Conservation (phyloP, 2,888 invertebrate genomes). For the Xestia c-nigrum region DNA sequence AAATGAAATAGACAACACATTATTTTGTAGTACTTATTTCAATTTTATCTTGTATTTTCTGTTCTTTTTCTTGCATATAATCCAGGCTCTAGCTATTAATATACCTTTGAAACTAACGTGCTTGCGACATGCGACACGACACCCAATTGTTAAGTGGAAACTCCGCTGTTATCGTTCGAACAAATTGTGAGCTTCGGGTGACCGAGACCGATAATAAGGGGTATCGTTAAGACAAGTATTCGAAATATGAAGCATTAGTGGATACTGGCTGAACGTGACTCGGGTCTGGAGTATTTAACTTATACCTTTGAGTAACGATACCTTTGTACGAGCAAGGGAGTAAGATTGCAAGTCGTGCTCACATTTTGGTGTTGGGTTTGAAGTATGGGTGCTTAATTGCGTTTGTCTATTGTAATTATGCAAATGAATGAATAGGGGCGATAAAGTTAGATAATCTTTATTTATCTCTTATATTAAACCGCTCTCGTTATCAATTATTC, state of each 20-base stretch:
- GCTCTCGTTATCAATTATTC: constrained; percentile 4
- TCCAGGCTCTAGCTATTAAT: constrained; percentile 23
- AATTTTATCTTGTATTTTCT: background rate
- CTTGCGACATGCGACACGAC: constrained; percentile 60
- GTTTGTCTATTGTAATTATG: background rate
- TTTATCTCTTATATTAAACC: constrained; percentile 17
- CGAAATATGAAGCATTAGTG: constrained; percentile 53
- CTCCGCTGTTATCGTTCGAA: constrained; percentile 60
- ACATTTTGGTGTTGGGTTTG: constrained; percentile 12
- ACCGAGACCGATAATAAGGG: constrained; percentile 55
- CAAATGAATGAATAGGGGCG: background rate
- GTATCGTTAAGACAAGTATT: constrained; percentile 59
- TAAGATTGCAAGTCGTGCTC: constrained; percentile 12
- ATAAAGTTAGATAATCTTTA: constrained; percentile 18
- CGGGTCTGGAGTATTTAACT: constrained; percentile 36
- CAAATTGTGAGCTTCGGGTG: constrained; percentile 63
- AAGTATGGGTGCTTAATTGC: background rate
- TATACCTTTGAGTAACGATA: constrained; percentile 50
- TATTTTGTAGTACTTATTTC: background rate
- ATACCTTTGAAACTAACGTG: constrained; percentile 55
- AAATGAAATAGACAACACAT: background rate
- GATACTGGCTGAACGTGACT: constrained; percentile 47
- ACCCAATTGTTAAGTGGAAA: constrained; percentile 62
- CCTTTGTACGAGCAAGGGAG: background rate
- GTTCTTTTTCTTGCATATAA: background rate